Conservation (phyloP, 2,797 vertebrate species). For the Zenarchopterus dispar region DNA sequence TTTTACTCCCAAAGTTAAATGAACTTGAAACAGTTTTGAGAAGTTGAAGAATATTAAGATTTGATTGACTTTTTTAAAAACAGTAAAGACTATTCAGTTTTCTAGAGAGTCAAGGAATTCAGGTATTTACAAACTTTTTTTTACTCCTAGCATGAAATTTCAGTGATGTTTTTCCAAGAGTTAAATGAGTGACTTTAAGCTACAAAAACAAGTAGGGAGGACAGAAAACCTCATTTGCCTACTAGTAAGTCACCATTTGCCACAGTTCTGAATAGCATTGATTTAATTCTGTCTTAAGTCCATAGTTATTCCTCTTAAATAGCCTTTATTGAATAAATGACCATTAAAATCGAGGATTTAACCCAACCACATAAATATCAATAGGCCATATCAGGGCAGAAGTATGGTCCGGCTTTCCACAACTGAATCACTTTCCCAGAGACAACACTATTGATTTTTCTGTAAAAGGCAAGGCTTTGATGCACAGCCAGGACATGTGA, state of each 20-base stretch:
- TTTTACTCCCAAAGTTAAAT: no score
- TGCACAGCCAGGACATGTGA: constrained; percentile 57
- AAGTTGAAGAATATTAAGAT: no score
- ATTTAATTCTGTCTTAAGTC: constrained; percentile 49
- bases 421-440: constrained; percentile 76
- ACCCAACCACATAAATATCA: constrained; percentile 80
- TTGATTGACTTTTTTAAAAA: no score
- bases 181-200: no score
- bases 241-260: constrained; percentile 41
- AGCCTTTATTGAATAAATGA: constrained; percentile 80
- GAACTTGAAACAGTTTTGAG: no score
- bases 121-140: no score
- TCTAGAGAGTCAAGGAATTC: no score
- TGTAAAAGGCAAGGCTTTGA: constrained; percentile 71
- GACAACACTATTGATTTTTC: constrained; percentile 81
- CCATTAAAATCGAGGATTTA: constrained; percentile 82
- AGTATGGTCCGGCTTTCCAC: constrained; percentile 61
- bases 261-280: constrained; percentile 48
- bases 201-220: constrained; percentile 39
- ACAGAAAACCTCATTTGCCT: constrained; percentile 18
- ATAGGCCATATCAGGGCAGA: constrained; percentile 68
- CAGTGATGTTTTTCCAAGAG: no score
- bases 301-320: constrained; percentile 76
- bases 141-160: no score
- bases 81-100: no score